Base-by-base conservation (phyloP, 1,140 invertebrate genomes). In the Plutomurus gul region DNA sequence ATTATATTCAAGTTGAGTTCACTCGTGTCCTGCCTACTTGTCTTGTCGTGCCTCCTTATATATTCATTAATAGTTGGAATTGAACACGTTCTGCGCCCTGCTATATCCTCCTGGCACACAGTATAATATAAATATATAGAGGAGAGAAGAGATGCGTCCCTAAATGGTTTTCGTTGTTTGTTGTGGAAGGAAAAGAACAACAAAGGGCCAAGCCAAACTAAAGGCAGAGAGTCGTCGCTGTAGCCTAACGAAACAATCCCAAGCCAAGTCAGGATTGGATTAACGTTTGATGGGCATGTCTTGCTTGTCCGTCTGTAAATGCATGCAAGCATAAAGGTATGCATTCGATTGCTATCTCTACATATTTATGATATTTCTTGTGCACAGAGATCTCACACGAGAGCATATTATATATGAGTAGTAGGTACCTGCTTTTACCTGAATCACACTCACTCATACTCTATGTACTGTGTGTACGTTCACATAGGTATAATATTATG, bases 211-310 rank as follows among this genome's bases (percentile, higher is more conserved):
- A 51, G 47, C 25, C 20, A 65, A 33, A 65, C 27, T 7, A 49
- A 49, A 49, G 20, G 56, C 27, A 65, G 27, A 16, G 30, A 36
- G 36, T 65, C 30, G 56, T 16, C 18, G 36, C 25, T 56, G 36
- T 65, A 65, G 51, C 27, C 56, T 25, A 65, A 65, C n/a, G n/a
- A n/a, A n/a, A n/a, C n/a, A n/a, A n/a, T n/a, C 36, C 30, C 56
- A 33, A 36, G 6, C 22, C 30, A 27, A 65, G 25, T 27, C 27
- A 30, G 56, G 56, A 65, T 65, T 65, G 56, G 56, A 30, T 65
- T 65, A 65, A 30, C 56, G 56, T 65, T 33, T 65, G 56, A 65
- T 65, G 56, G 56, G 56, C 56, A 65, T 65, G 56, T 65, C 56
- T 65, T 30, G 56, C 25, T 65, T 33, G 27, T 65, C 16, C 36